A percentile compares a stretch with the other conserved stretches of the same genome.
These are phyloP conservation scores for Lepidochitona cinerea DNA, from an alignment of 2,888 invertebrate species.

Conservation along the genomic window DNA sequence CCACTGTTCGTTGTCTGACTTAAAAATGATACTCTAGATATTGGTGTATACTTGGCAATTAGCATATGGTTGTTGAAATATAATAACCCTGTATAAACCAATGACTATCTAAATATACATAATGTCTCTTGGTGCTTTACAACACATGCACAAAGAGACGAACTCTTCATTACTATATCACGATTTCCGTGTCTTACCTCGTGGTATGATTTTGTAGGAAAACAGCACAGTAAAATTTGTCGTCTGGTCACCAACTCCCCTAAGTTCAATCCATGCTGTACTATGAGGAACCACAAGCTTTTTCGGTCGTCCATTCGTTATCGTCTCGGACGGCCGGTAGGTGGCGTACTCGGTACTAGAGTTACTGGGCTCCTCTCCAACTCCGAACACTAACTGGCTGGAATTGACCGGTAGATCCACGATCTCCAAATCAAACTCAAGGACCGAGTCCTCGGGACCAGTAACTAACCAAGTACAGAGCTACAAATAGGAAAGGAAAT, in stretches of 20 bases:
- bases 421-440: conserved; percentile 15
- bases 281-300: conserved; percentile 24
- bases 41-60: too few species aligned
- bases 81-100: too few species aligned
- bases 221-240: background rate
- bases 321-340: background rate
- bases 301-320: conserved; percentile 4
- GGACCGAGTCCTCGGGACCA: conserved; percentile 26
- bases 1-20: too few species aligned
- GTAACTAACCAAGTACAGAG: conserved; percentile 26
- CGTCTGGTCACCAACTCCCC: background rate
- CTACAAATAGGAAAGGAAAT: conserved; percentile 8
- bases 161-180: too few species aligned
- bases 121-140: too few species aligned
- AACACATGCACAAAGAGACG: too few species aligned
- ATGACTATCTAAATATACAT: too few species aligned
- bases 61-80: too few species aligned
- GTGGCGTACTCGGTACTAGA: background rate
- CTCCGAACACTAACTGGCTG: conserved; percentile 24
- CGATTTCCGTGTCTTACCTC: background rate
- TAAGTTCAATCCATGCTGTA: conserved; percentile 27
- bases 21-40: too few species aligned
- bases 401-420: conserved; percentile 23
- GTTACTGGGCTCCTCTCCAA: conserved; percentile 16
- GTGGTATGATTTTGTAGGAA: background rate